Base-by-base conservation (phyloP, 2,113 vertebrate genomes). In the Chloropsis hardwickii region DNA sequence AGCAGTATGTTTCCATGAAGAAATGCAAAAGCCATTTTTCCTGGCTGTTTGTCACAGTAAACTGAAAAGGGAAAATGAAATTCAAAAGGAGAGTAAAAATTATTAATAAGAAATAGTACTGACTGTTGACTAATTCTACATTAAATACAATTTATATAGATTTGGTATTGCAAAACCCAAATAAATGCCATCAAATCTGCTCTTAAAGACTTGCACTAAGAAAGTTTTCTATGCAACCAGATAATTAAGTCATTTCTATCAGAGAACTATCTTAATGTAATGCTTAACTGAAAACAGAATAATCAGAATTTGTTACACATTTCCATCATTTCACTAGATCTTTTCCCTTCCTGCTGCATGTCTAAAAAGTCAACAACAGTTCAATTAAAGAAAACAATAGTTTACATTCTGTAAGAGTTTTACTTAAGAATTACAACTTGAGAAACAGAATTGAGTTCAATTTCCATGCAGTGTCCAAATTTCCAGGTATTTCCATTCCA, bases 1-100 rank as follows among this genome's bases (percentile, higher is more conserved):
- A 97, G 69, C 62, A 85, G 67, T 40, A 96, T 35, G 58, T 95
- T 96, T 97, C 77, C 92, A 94, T 88, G 94, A 93, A 92, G 93
- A 97, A 94, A 97, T 70, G 56, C 61, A 94, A 96, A 74, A 81
- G 64, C 9, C 10, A 40, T 86, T 84, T 83, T 86, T 91, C 76
- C 56, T 57, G n/a, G 81, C 39, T 60, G 60, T 94, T 81, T 88
- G 31, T 82, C 56, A 74, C 27, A 83, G 53, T 90, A 96, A 95
- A 97, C 57, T 90, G 82, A 92, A 97, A 73, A 65, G n/a, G 20
- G 15, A 92, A 89, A 94, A 53, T 5, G 5, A n/a, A 22, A 29
- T 64, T 54, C 74, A 64, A 65, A 92, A 64, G 14, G 79, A 69
- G 1, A 96, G 8, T 58, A 54, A 74, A 71, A 77, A 57, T 27